Percentiles rank a stretch among this genome's conserved stretches.
These are phyloP conservation scores for Bombus polaris DNA, from an alignment of 1,140 invertebrate genomes.

Conservation along the genomic window DNA sequence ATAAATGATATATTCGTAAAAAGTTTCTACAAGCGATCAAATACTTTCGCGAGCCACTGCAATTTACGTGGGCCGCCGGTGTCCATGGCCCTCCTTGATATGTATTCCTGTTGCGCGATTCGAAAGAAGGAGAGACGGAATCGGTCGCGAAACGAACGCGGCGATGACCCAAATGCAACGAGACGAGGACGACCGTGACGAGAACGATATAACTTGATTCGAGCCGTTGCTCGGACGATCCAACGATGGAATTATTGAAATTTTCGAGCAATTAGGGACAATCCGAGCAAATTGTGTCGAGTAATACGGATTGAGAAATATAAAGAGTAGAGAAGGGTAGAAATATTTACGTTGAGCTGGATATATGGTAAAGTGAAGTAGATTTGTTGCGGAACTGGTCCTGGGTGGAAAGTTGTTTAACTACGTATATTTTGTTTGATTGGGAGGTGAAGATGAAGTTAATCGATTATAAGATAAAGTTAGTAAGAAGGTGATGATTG, in stretches of 20 bases:
- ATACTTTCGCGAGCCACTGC: neutral
- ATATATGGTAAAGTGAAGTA: neutral
- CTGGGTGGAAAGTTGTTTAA: neutral
- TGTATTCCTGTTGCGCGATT: slow-evolving; percentile 49
- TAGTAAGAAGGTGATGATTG: neutral
- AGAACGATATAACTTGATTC: slow-evolving; percentile 32
- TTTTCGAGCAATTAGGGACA: slow-evolving; percentile 49
- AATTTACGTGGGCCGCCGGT: neutral
- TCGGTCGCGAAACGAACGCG: slow-evolving; percentile 36
- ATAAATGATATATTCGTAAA: too few relatives aligned
- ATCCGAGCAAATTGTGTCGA: slow-evolving; percentile 10
- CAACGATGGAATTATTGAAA: slow-evolving; percentile 36
- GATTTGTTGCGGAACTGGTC: neutral
- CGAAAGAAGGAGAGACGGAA: slow-evolving; percentile 43
- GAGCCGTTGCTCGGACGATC: neutral
- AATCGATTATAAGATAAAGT: neutral
- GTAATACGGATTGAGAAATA: too few relatives aligned
- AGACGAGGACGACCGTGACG: slow-evolving; percentile 41
- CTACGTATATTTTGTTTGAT: neutral
- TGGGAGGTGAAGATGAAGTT: neutral
- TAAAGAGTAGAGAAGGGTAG: neutral
- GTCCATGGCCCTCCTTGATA: slow-evolving; percentile 43
- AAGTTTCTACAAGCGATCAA: neutral
- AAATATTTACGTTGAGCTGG: neutral
- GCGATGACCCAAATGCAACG: slow-evolving; percentile 61